phyloP scores from a whole-genome alignment of 2,113 vertebrate species.

The Lathamus discolor region DNA sequence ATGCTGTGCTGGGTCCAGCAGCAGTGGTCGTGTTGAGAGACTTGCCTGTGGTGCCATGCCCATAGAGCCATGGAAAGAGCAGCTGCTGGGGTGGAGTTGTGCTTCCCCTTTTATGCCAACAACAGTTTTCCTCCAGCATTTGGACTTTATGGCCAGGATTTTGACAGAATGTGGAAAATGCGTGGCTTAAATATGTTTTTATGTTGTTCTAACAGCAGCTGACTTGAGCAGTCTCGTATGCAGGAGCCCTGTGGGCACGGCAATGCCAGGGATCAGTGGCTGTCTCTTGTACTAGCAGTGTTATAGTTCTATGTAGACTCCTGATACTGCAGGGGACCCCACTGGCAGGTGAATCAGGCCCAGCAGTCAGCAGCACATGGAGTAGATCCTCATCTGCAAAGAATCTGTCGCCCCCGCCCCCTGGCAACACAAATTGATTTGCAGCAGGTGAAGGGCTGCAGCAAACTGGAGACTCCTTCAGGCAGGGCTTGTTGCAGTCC shows the following conservation, averaged over 20 bases:
- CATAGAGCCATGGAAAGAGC: neutral
- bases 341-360: neutral
- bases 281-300: neutral
- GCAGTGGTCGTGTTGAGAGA: neutral
- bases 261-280: neutral
- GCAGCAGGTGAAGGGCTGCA: slow-evolving; percentile 45
- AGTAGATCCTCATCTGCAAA: neutral
- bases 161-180: neutral
- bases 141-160: neutral
- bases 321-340: neutral
- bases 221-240: fast-evolving
- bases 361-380: neutral
- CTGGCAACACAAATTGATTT: slow-evolving; percentile 42
- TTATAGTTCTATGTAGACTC: neutral
- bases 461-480: neutral
- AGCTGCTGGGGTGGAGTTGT: neutral
- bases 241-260: neutral
- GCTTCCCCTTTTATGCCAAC: fast-evolving
- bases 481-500: neutral
- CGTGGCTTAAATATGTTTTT: neutral
- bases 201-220: neutral
- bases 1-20: fast-evolving
- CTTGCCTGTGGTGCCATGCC: neutral
- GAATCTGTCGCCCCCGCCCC: neutral
- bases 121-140: neutral